Percentiles rank a stretch among this genome's conserved stretches.
These are phyloP conservation scores for Brevimyrus niger DNA, from an alignment of 2,113 vertebrate genomes.

Conservation along the genomic window DNA sequence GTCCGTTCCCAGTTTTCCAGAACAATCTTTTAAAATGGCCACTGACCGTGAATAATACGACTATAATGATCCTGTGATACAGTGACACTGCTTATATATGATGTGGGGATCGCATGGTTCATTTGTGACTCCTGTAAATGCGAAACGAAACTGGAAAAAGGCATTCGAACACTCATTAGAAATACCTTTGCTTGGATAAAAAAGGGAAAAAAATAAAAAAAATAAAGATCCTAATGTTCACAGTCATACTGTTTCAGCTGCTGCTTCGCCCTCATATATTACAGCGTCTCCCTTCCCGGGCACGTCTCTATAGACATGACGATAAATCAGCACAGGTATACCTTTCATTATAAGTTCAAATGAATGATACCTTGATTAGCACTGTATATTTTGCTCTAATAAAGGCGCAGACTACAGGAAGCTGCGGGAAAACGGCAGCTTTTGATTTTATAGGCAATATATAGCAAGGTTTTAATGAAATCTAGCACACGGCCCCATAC, in stretches of 20 bases:
- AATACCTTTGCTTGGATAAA: neutral
- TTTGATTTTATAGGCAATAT: slow-evolving; percentile 40
- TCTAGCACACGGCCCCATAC: slow-evolving; percentile 41
- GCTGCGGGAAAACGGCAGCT: slow-evolving; percentile 39
- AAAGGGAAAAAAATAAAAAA: neutral
- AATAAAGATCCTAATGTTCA: neutral
- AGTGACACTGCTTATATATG: neutral
- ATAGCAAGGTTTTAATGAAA: slow-evolving; percentile 16
- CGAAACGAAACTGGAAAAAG: neutral
- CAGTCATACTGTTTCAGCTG: neutral
- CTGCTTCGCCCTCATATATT: neutral
- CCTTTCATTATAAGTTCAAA: neutral
- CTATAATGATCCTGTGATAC: neutral
- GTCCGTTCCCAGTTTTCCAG: neutral
- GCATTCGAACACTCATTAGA: neutral
- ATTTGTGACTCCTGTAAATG: neutral
- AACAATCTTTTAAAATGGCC: neutral
- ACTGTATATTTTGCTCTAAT: slow-evolving; percentile 36
- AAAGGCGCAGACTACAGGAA: slow-evolving; percentile 46
- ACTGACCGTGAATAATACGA: neutral
- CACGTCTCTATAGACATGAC: neutral
- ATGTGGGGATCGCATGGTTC: neutral
- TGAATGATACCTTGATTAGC: slow-evolving; percentile 29
- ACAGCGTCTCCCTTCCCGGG: neutral
- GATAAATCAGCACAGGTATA: neutral